Base-by-base conservation (phyloP, 2,113 vertebrate species). In the Aspidoscelis tigris region DNA sequence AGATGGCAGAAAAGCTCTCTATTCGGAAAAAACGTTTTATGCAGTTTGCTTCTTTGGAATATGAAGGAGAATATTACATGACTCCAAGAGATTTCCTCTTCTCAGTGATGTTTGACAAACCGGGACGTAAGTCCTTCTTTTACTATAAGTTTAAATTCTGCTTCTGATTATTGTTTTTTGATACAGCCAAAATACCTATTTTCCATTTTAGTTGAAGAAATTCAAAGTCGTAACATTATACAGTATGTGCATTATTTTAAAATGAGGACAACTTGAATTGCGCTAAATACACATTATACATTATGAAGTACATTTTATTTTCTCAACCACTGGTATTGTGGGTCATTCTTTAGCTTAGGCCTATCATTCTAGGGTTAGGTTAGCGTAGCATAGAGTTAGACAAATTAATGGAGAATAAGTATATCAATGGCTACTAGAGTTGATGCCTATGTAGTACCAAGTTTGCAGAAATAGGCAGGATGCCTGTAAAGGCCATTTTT, bases 21-120 rank as follows among this genome's bases (percentile, higher is more conserved):
- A 91, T 96, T 84, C 94, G 97, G 72, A 97, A 97, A 83, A 93
- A 95, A 78, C 97, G 98, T 47, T 99, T 99, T 91, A 95, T 91
- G 96, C 96, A 97, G 92, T 99, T 99, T 86, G 97, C 98, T 8
- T 99, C 99, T 0, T 26, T 98, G 90, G 89, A 96, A 43, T 97
- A 97, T 69, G 96, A 98, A 11, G 92, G 97, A 65, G 98, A 99
- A 85, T 92, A 95, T 88, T 99, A 98, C 90, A 99, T 99, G 98
- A 99, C 98, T 58, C 98, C 99, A 1, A 96, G 98, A 88, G 98
- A 99, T 94, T 99, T 99, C 94, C 95, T 99, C 66, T 98, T 96
- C 89, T 99, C 99, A 11, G 95, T 99, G 6, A 96, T 98, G 96
- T 96, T 99, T 91, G 98, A 99, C 87, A 93, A 96, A 9, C 93